Conservation (phyloP, 2,888 invertebrate genomes). For the Endomychus coccineus region DNA sequence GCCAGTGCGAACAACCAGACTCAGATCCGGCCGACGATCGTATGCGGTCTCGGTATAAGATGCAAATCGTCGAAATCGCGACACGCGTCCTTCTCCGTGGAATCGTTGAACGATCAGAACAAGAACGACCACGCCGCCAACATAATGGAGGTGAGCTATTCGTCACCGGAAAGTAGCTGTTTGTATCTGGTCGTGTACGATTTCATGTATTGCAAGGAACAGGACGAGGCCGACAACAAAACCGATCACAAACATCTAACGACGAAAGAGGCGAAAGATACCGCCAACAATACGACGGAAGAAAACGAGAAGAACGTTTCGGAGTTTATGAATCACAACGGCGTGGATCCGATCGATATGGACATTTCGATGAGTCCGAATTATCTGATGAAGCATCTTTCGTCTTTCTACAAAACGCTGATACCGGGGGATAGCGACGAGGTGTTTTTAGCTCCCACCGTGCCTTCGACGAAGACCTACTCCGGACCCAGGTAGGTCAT, state of each 20-base stretch:
- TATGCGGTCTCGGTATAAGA: slow-evolving; percentile 46
- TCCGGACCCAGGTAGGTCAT: slow-evolving; percentile 13
- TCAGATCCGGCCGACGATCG: slow-evolving; percentile 44
- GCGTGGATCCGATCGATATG: slow-evolving; percentile 11
- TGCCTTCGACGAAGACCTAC: slow-evolving; percentile 17
- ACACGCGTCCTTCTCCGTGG: slow-evolving; percentile 44
- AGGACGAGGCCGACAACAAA: slow-evolving; percentile 6
- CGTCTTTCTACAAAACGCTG: slow-evolving; percentile 39
- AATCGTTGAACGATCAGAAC: slow-evolving; percentile 72
- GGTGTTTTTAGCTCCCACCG: slow-evolving; percentile 38
- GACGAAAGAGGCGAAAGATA: slow-evolving; percentile 6
- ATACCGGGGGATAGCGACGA: slow-evolving; percentile 43
- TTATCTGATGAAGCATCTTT: slow-evolving; percentile 27
- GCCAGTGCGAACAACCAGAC: slow-evolving; percentile 22
- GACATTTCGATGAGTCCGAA: slow-evolving; percentile 8
- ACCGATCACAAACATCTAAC: background rate
- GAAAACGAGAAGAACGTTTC: slow-evolving; percentile 19
- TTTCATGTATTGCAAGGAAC: slow-evolving; percentile 54
- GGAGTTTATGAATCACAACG: slow-evolving; percentile 26
- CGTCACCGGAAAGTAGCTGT: slow-evolving; percentile 32
- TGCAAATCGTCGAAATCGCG: slow-evolving; percentile 6
- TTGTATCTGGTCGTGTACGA: slow-evolving; percentile 62
- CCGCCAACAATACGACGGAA: slow-evolving; percentile 20
- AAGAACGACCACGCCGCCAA: slow-evolving; percentile 47
- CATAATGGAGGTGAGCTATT: slow-evolving; percentile 27